Percentiles rank a stretch among this genome's conserved stretches.
Conservation (phyloP, 2,888 invertebrate species). For the Limenitis camilla region DNA sequence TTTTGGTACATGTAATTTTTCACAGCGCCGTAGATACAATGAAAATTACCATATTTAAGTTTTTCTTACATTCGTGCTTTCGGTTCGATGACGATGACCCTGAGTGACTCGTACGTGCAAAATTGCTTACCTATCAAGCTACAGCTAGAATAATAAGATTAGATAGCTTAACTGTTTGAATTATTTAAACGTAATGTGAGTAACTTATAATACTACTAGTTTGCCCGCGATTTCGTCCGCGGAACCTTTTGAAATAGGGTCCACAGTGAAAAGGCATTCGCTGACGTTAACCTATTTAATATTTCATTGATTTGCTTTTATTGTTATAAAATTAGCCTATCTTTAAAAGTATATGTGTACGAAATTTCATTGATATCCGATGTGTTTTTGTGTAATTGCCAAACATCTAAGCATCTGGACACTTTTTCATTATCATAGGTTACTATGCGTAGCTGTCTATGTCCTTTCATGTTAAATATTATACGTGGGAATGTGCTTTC, state of each 20-base stretch:
- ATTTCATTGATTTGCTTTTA: no score
- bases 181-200: conserved; percentile 4
- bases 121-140: conserved; percentile 2
- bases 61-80: conserved; percentile 3
- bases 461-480: conserved; percentile 3
- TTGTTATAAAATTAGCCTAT: no score
- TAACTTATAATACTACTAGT: no score
- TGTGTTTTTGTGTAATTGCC: no score
- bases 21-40: conserved; percentile 14
- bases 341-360: no score
- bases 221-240: no score
- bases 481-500: conserved; percentile 8
- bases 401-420: no score
- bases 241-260: no score
- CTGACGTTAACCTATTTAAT: no score
- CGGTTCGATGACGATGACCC: conserved; percentile 11
- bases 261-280: no score
- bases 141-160: conserved; percentile 6
- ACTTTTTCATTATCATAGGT: no score
- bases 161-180: conserved; percentile 1
- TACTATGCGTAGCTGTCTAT: background rate
- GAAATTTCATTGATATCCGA: no score
- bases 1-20: conserved; percentile 3
- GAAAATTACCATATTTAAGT: conserved; percentile 15
- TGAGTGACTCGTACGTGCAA: conserved; percentile 10